These are phyloP conservation scores for Drosophila repletoides DNA, from an alignment of 1,140 invertebrate species.

Conservation along the genomic window DNA sequence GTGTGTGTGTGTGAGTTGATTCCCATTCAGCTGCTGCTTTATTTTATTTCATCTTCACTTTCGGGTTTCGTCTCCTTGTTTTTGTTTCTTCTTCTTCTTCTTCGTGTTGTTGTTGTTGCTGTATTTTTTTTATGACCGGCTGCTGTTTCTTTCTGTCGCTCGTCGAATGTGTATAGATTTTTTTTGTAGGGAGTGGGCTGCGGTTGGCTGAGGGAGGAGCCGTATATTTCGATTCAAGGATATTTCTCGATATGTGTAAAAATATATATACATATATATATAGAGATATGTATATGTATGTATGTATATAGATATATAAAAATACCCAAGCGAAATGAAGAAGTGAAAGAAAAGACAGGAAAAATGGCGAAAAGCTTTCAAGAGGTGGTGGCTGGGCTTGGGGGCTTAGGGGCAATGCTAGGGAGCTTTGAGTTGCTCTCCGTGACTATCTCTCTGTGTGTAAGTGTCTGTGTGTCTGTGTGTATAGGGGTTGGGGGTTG, in stretches of 20 bases:
- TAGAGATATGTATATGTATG: constrained; percentile 9
- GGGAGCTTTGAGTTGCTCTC: constrained; percentile 47
- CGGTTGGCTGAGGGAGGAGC: constrained; percentile 46
- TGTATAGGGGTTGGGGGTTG: not conserved
- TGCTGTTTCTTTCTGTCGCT: constrained; percentile 54
- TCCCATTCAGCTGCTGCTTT: constrained; percentile 60
- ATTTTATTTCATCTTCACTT: constrained; percentile 81
- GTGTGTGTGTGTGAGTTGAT: constrained; percentile 27
- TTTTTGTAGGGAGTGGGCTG: constrained; percentile 11
- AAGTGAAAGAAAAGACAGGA: constrained; percentile 61
- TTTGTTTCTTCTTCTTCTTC: not conserved
- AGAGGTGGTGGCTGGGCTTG: not conserved
- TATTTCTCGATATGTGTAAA: constrained; percentile 79
- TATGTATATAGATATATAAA: constrained; percentile 11
- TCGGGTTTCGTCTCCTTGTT: constrained; percentile 68
- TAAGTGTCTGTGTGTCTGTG: constrained; percentile 14
- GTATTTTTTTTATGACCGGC: constrained; percentile 48
- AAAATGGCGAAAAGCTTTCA: constrained; percentile 51
- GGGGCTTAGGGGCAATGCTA: constrained; percentile 25
- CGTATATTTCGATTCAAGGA: constrained; percentile 77
- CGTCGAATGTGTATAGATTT: constrained; percentile 72
- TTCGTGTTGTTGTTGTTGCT: no score
- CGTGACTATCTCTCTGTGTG: constrained; percentile 23
- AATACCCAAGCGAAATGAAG: constrained; percentile 29
- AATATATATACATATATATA: constrained; percentile 35